Evolutionary conservation across 2,797 vertebrate genomes (phyloP), one percentile per base, ranked within the genome.

Genomic region (Leuciscus waleckii): DNA sequence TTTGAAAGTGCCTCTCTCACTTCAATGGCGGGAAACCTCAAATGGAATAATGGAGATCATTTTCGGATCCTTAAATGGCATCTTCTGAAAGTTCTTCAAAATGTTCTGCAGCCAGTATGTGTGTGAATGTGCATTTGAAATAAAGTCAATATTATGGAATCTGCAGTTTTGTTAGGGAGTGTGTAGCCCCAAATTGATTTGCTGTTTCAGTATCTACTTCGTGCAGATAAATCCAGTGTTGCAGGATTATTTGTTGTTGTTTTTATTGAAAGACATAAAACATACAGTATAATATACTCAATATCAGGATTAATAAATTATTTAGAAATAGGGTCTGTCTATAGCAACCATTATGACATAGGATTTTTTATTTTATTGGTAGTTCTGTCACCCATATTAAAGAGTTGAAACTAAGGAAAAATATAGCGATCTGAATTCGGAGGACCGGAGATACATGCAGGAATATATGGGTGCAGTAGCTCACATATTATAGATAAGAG

Each of bases 1-100:
- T 79, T 84, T 83, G 65, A 86, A 82, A 82, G 85, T 71, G 65
- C 9, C 23, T 69, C 58, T 83, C 37, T 58, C n/a, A 65, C 75
- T 85, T 85, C 35, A 82, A 83, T 63, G 41, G 29, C 0, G 11
- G 68, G n/a, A 78, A 68, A 80, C n/a, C 75, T 83, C 76, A 87
- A 87, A 83, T 83, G n/a, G 76, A 87, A 87, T 83, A 79, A 83
- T 74, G n/a, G 58, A 67, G 26, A 32, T 43, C 71, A 67, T 65
- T 76, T 75, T 76, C 1, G 29, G 32, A 83, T 67, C 13, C 39
- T 82, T 82, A 82, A 74, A 82, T 63, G 37, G 29, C 35, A 49
- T 49, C 11, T 17, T 54, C 54, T 76, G n/a, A 68, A 83, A 76
- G 16, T 54, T 39, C 61, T 83, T 82, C 26, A 82, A 74, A 49